Percentiles rank a stretch among this genome's conserved stretches.
Evolutionary conservation across 1,140 invertebrate species (phyloP).

Genomic region (Coboldia fuscipes): DNA sequence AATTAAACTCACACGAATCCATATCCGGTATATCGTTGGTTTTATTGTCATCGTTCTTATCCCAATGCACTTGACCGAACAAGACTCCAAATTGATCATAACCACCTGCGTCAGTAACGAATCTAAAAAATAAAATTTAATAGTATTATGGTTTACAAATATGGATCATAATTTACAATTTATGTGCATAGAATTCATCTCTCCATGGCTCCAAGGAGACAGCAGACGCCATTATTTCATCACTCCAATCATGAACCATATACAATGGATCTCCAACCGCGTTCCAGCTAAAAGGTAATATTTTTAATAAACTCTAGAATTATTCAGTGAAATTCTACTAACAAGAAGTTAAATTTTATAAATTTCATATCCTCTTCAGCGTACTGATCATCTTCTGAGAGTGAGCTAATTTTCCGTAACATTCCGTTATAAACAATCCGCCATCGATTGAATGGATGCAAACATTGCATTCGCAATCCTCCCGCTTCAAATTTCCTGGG

Average conservation of each 20-base stretch:
- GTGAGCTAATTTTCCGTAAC: not conserved
- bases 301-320: not conserved
- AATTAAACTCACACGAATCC: not conserved
- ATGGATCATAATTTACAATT: not conserved
- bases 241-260: not conserved
- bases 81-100: conserved; percentile 1
- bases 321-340: not conserved
- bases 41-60: not conserved
- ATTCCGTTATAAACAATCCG: conserved; percentile 1
- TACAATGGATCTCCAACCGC: not conserved
- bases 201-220: not conserved
- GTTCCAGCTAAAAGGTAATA: not conserved
- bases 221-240: not conserved
- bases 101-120: not conserved
- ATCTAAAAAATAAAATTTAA: not conserved
- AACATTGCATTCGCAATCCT: not conserved
- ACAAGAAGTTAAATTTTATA: not conserved
- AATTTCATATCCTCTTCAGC: not conserved
- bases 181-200: not conserved
- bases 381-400: too few relatives aligned
- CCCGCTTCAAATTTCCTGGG: not conserved
- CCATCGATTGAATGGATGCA: not conserved
- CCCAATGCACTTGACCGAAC: not conserved
- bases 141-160: too few relatives aligned
- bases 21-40: not conserved